Percentiles rank a stretch among this genome's conserved stretches.
Evolutionary conservation across 2,113 vertebrate genomes (phyloP).

Genomic region (Trematocara zebra): DNA sequence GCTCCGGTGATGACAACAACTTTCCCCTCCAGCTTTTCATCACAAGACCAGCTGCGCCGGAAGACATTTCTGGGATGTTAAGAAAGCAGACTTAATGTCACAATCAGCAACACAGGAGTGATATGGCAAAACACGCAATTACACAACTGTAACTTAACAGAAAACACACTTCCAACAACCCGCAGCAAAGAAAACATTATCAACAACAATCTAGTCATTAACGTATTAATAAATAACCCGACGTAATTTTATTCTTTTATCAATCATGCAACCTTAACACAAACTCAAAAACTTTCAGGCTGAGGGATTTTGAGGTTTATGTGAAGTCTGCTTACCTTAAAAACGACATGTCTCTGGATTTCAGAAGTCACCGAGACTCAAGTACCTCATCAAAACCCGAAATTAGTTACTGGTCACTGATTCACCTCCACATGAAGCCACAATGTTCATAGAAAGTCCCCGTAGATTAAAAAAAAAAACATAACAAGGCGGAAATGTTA

Average conservation of each 20-base stretch:
- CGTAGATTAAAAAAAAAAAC: neutral
- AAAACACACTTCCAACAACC: neutral
- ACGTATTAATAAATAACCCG: neutral
- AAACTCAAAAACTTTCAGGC: neutral
- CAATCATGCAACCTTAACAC: too few species aligned
- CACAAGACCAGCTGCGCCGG: constrained; percentile 58
- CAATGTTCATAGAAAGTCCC: neutral
- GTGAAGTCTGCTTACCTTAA: constrained; percentile 15
- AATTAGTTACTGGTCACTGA: neutral
- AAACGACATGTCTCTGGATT: neutral
- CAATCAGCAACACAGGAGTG: neutral
- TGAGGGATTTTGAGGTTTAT: neutral
- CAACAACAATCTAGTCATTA: neutral
- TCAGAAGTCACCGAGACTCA: neutral
- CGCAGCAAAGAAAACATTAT: neutral
- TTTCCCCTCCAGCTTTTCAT: constrained; percentile 42
- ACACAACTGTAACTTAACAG: neutral
- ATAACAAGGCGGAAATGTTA: neutral
- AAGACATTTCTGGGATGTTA: constrained; percentile 51
- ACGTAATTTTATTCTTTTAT: neutral
- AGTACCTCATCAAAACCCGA: neutral
- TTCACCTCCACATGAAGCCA: neutral
- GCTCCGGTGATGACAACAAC: constrained; percentile 72
- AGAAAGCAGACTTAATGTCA: neutral
- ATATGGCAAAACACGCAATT: neutral